Evolutionary conservation across 2,113 vertebrate genomes (phyloP).

Genomic region (Pomatostomus ruficeps): DNA sequence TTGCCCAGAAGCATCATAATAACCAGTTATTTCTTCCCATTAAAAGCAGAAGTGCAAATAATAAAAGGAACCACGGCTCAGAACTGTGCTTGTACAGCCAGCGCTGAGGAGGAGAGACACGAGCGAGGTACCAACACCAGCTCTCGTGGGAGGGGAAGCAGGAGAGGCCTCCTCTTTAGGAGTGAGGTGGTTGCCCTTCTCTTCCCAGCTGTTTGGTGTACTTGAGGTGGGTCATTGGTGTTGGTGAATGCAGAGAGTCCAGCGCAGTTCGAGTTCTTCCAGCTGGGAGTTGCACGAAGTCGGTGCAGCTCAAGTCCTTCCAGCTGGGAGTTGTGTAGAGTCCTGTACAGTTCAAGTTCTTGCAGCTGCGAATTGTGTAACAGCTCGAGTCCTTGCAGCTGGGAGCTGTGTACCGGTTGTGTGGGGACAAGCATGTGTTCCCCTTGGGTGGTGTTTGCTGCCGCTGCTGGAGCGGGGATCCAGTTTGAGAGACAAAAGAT

Average conservation of each 20-base stretch:
- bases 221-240: neutral
- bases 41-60: neutral
- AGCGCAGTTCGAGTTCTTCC: neutral
- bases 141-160: neutral
- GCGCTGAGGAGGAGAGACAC: neutral
- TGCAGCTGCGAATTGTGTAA: neutral
- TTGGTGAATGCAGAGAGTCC: neutral
- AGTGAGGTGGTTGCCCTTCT: neutral
- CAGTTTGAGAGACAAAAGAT: neutral
- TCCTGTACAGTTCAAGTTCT: neutral
- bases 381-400: neutral
- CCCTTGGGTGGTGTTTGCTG: neutral
- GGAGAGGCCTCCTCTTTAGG: neutral
- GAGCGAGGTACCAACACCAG: neutral
- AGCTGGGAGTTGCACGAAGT: neutral
- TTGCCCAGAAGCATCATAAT: slow-evolving; percentile 1
- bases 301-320: neutral
- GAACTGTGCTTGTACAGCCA: neutral
- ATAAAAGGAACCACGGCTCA: neutral
- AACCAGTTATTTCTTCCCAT: neutral
- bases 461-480: neutral
- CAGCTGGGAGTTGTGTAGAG: neutral
- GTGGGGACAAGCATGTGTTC: neutral
- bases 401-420: neutral
- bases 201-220: neutral